Base-by-base conservation (phyloP, 1,140 invertebrate species). In the Octopus sinensis region DNA sequence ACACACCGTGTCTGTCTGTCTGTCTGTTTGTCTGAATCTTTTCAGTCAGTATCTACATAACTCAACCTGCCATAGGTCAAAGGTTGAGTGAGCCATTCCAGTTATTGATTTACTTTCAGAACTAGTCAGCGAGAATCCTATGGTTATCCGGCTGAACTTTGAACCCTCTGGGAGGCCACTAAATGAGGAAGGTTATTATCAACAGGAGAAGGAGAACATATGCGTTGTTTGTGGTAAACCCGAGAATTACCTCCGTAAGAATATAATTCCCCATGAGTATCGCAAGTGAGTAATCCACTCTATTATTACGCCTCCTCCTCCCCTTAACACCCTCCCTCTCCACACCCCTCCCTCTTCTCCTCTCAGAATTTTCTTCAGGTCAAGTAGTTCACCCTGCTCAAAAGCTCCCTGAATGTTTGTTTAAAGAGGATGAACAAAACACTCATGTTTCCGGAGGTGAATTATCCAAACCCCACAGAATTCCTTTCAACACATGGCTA, bases 231-330 rank as follows among this genome's bases (percentile, higher is more conserved):
- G 95, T 90, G 95, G 95, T 4, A 86, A 89, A 6, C 89, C 88
- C 0, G 93, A 96, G 76, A 93, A 93, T 0, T 95, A 94, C 84
- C 93, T 95, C 56, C 91, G 94, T 4, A 96, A 96, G 88, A 95
- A 95, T 85, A 93, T 97, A 54, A 94, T 97, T 68, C 95, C 96
- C 0, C 92, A 94, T 81, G 95, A 96, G 90, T 96, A 96, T 88
- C 93, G 95, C 79, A 96, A 94, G 91, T 91, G 83, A 85, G 85
- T 78, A 43, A 43, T 43, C 30, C 30, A 43, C 30, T 43, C 30
- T 2, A 43, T n/a, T n/a, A n/a, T n/a, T n/a, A n/a, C n/a, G n/a
- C n/a, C n/a, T n/a, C n/a, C n/a, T n/a, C n/a, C n/a, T n/a, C n/a
- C n/a, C n/a, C n/a, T n/a, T n/a, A n/a, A n/a, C n/a, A n/a, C n/a